Conservation (phyloP, 2,888 invertebrate genomes). For the Strigamia maritima region DNA sequence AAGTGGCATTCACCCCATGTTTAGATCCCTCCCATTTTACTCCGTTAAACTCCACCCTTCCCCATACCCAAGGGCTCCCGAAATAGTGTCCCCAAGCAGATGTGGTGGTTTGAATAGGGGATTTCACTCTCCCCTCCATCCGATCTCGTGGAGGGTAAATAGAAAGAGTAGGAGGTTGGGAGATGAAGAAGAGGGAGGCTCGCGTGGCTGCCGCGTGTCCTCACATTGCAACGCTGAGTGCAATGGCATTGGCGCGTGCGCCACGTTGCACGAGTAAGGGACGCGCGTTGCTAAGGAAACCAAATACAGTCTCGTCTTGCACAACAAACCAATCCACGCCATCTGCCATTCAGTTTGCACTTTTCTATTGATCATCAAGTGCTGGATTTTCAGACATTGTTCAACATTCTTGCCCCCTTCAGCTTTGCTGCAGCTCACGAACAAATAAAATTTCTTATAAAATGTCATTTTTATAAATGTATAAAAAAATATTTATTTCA, state of each 20-base stretch:
- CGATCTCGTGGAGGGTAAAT: background rate
- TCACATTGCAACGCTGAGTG: background rate
- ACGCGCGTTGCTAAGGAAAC: background rate
- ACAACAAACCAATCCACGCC: background rate
- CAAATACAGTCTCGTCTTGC: background rate
- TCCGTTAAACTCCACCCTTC: slow-evolving; percentile 8
- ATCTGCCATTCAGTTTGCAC: background rate
- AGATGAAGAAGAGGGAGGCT: slow-evolving; percentile 7
- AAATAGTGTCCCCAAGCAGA: slow-evolving; percentile 22
- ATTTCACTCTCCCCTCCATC: slow-evolving; percentile 2
- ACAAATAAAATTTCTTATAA: no score
- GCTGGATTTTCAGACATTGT: background rate
- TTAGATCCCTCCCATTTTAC: background rate
- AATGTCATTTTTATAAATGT: no score
- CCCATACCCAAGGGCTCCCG: slow-evolving; percentile 1
- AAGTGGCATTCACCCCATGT: slow-evolving; percentile 19
- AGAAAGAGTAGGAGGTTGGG: slow-evolving; percentile 9
- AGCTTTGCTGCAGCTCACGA: no score
- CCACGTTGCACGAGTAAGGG: background rate
- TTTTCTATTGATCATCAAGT: background rate
- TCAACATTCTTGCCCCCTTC: no score
- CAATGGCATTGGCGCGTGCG: slow-evolving; percentile 23
- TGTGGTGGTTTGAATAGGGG: slow-evolving; percentile 4
- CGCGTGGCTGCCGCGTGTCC: slow-evolving; percentile 19
- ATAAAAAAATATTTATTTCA: no score